A percentile compares a stretch with the other conserved stretches of the same genome.
phyloP scores from a whole-genome alignment of 2,113 vertebrate genomes.

The Phycodurus eques region DNA sequence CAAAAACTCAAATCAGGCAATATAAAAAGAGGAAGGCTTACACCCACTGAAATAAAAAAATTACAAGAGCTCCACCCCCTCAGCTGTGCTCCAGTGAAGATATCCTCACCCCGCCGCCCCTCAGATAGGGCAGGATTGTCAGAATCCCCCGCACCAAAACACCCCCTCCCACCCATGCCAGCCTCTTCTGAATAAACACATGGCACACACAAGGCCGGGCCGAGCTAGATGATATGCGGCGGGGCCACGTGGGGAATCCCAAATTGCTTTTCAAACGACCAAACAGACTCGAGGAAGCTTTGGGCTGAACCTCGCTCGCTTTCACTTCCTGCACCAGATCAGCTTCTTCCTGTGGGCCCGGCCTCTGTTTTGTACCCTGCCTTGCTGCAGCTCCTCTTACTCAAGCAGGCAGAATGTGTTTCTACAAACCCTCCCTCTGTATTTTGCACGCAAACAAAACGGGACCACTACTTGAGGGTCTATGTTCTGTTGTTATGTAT shows the following conservation, averaged over 20 bases:
- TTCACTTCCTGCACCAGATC: conserved; percentile 65
- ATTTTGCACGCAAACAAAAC: conserved; percentile 16
- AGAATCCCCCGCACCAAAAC: no score
- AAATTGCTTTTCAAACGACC: conserved; percentile 9
- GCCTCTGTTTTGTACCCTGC: conserved; percentile 29
- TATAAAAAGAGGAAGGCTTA: conserved; percentile 13
- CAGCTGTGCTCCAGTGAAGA: no score
- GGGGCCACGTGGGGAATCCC: conserved; percentile 25
- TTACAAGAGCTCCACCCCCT: not conserved
- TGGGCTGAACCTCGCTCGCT: conserved; percentile 59
- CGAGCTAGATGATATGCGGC: conserved; percentile 7
- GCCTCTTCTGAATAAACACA: no score
- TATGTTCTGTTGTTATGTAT: conserved; percentile 4
- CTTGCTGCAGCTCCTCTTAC: conserved; percentile 7
- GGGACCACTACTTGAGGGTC: not conserved
- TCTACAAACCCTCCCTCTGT: conserved; percentile 16
- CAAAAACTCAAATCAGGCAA: conserved; percentile 1
- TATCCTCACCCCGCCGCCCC: no score
- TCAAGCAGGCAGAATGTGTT: not conserved
- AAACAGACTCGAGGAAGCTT: conserved; percentile 14
- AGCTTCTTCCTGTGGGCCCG: conserved; percentile 67
- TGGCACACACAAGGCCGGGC: no score
- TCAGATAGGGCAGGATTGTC: no score
- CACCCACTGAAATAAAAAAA: not conserved
- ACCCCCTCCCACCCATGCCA: no score